Conservation (phyloP, 2,113 vertebrate species). For the Climacteris rufus region DNA sequence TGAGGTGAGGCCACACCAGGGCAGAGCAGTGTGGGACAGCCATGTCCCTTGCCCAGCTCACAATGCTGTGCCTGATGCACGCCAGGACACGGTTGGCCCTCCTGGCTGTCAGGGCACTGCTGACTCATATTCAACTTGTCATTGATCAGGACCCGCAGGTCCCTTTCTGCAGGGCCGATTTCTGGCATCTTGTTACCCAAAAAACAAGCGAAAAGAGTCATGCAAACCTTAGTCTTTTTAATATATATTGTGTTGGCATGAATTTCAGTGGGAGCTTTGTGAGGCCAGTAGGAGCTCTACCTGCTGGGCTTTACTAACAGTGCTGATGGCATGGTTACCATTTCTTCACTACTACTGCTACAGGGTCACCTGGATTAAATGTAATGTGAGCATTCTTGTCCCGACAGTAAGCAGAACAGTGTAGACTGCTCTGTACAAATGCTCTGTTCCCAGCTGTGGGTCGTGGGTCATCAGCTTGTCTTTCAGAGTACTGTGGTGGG, state of each 20-base stretch:
- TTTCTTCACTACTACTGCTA: not conserved
- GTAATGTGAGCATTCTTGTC: not conserved
- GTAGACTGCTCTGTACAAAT: not conserved
- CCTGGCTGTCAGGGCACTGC: not conserved
- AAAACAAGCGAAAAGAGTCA: not conserved
- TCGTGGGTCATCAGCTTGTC: not conserved
- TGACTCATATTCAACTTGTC: not conserved
- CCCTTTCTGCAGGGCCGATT: not conserved
- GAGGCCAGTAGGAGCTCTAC: not conserved
- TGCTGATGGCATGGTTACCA: not conserved
- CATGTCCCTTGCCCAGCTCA: not conserved
- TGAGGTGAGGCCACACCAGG: not conserved
- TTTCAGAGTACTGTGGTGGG: not conserved
- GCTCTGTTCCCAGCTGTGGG: not conserved
- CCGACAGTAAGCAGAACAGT: accelerated
- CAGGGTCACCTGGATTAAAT: not conserved
- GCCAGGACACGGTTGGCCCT: not conserved
- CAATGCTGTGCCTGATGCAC: not conserved
- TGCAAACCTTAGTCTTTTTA: not conserved
- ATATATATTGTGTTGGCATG: not conserved
- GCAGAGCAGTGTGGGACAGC: not conserved
- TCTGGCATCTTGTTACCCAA: not conserved
- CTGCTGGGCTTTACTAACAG: not conserved
- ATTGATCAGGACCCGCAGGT: not conserved
- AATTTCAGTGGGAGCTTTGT: not conserved